Base-by-base conservation (phyloP, 1,140 invertebrate genomes). In the Drosophila tristis region DNA sequence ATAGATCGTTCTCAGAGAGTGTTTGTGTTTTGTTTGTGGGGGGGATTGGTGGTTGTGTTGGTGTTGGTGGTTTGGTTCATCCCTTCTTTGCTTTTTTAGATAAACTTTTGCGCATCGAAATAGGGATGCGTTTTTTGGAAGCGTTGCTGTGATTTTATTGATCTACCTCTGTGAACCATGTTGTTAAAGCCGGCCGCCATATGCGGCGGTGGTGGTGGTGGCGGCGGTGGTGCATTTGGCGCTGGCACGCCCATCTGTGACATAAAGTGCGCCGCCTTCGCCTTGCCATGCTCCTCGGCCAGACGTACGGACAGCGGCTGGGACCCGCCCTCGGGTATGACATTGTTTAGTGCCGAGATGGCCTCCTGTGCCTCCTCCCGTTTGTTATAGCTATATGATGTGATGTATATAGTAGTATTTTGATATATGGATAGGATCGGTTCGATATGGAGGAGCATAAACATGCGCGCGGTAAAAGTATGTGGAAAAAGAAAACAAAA, bases 251-350 rank as follows among this genome's bases (percentile, higher is more conserved):
- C 65, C 31, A 86, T 57, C 39, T 76, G 75, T 3, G 57, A 57
- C 59, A 91, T 90, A 43, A 90, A 92, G 29, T 90, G 89, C 11
- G 87, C 84, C 5, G 96, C 96, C 86, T 97, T 97, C 90, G 97
- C 96, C 91, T 98, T 97, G 11, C 97, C 97, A 91, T 98, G 98
- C 91, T 98, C 97, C 91, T 98, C 97, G 0, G 98, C 98, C 78
- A 98, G 93, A 1, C 93, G 91, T 94, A 99, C 97, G 62, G 94
- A 95, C 8, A 99, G 93, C 8, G 97, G 96, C 84, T 97, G 96
- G 39, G 95, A 95, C 47, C 95, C 95, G 71, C 97, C 97, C 70
- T 97, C 96, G 25, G 97, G 96, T 77, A 96, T 95, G 64, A 96
- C 95, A 45, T 97, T 97, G 92, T 98, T 97, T 56, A 99, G 92